Conservation (phyloP, 1,140 invertebrate genomes). For the Rhysida immarginata region DNA sequence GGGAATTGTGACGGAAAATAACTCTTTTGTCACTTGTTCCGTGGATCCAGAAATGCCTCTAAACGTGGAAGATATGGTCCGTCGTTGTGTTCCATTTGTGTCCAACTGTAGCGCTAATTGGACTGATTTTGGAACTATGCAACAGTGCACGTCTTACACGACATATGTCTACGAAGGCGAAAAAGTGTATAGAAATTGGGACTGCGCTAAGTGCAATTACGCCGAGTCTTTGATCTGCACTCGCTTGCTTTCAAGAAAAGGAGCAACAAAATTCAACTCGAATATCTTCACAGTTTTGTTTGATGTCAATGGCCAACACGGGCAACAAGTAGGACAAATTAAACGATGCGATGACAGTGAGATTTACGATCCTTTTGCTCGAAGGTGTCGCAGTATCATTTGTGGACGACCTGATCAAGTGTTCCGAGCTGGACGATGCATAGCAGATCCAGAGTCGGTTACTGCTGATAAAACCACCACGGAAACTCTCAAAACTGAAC, state of each 20-base stretch:
- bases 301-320: slow-evolving; percentile 27
- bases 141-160: slow-evolving; percentile 29
- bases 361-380: slow-evolving; percentile 36
- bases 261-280: slow-evolving; percentile 29
- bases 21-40: slow-evolving; percentile 21
- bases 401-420: slow-evolving; percentile 10
- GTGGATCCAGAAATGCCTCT: slow-evolving; percentile 25
- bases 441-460: background rate
- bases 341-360: slow-evolving; percentile 23
- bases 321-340: slow-evolving; percentile 26
- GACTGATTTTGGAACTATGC: slow-evolving; percentile 21
- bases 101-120: slow-evolving; percentile 25
- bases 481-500: too few species aligned
- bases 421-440: slow-evolving; percentile 20
- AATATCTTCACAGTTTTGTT: slow-evolving; percentile 37
- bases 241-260: slow-evolving; percentile 13
- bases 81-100: slow-evolving; percentile 20
- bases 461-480: slow-evolving; percentile 6
- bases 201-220: slow-evolving; percentile 41
- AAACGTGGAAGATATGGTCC: slow-evolving; percentile 21
- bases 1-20: slow-evolving; percentile 19
- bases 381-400: background rate
- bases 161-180: slow-evolving; percentile 28
- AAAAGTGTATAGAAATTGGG: slow-evolving; percentile 36
- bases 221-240: slow-evolving; percentile 26